These are phyloP conservation scores for Platygyra sinensis DNA, from an alignment of 64 coral and sea anemone species.

Conservation along the genomic window DNA sequence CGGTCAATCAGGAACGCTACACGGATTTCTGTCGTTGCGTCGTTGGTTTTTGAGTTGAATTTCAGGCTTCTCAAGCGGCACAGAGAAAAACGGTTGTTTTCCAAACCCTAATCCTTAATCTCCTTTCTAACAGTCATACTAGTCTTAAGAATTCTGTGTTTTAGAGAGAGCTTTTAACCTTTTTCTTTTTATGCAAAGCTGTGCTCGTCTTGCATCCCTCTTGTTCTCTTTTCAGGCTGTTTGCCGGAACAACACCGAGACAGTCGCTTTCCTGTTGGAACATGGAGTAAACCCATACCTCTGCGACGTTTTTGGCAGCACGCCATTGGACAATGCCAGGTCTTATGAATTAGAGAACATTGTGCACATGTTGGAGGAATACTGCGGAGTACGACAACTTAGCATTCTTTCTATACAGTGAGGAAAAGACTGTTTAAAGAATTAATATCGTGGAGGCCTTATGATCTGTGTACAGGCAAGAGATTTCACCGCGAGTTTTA, in stretches of 20 bases:
- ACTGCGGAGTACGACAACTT: neutral
- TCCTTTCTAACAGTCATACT: too few species aligned
- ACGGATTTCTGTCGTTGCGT: too few species aligned
- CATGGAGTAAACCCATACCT: slow-evolving; percentile 28
- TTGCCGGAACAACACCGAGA: slow-evolving; percentile 55
- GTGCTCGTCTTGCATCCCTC: neutral
- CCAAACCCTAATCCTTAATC: too few species aligned
- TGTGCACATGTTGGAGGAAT: slow-evolving; percentile 40
- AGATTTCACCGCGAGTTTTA: too few species aligned
- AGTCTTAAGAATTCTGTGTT: too few species aligned
- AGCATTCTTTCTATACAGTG: neutral
- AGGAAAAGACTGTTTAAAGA: neutral
- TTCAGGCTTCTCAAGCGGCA: too few species aligned
- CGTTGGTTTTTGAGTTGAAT: too few species aligned
- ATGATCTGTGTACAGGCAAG: too few species aligned
- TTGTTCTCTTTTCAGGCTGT: slow-evolving; percentile 52
- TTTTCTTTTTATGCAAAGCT: neutral
- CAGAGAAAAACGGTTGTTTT: too few species aligned
- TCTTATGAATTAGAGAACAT: slow-evolving; percentile 45
- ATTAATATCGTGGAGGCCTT: too few species aligned
- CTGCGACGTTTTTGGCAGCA: slow-evolving; percentile 60
- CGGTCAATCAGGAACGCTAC: too few species aligned
- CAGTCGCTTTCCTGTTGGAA: slow-evolving; percentile 59
- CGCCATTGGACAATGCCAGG: slow-evolving; percentile 59
- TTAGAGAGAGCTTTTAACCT: neutral